A percentile compares a stretch with the other conserved stretches of the same genome.
phyloP scores from a whole-genome alignment of 2,888 invertebrate species.

The Lathronympha strigana region DNA sequence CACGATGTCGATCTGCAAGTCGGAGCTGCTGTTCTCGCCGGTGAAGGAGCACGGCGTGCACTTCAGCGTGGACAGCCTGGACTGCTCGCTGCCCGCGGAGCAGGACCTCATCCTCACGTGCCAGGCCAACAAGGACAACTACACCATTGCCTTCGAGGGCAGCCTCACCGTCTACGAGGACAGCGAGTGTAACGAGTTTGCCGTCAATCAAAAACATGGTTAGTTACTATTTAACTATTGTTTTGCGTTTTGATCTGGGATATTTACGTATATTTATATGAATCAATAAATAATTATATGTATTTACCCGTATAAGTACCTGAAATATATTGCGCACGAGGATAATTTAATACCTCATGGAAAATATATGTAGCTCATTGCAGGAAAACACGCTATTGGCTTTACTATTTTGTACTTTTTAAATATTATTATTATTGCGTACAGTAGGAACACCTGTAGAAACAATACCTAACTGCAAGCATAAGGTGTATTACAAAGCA shows the following conservation, averaged over 20 bases:
- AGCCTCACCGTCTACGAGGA: slow-evolving; percentile 93
- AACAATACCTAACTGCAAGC: no score
- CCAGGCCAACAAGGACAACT: slow-evolving; percentile 96
- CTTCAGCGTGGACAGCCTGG: slow-evolving; percentile 95
- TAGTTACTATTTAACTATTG: slow-evolving; percentile 36
- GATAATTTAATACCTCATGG: slow-evolving; percentile 13
- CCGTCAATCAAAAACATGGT: slow-evolving; percentile 83
- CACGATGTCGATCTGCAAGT: slow-evolving; percentile 96
- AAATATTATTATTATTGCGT: no score
- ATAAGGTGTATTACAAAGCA: no score
- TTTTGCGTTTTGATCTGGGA: neutral
- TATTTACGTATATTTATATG: neutral
- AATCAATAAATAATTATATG: neutral
- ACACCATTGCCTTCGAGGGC: slow-evolving; percentile 97
- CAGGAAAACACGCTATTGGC: neutral
- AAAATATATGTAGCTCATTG: neutral
- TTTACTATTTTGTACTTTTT: no score
- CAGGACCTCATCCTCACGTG: slow-evolving; percentile 95
- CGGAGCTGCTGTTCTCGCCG: slow-evolving; percentile 95
- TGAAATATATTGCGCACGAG: slow-evolving; percentile 21
- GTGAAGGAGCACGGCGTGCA: slow-evolving; percentile 92
- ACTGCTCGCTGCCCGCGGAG: slow-evolving; percentile 92
- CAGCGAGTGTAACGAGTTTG: slow-evolving; percentile 86
- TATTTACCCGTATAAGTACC: slow-evolving; percentile 22
- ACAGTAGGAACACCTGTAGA: no score